Evolutionary conservation across 1,140 invertebrate species (phyloP), one percentile per base, ranked within the genome.

Genomic region (Paralvinella palmiformis): DNA sequence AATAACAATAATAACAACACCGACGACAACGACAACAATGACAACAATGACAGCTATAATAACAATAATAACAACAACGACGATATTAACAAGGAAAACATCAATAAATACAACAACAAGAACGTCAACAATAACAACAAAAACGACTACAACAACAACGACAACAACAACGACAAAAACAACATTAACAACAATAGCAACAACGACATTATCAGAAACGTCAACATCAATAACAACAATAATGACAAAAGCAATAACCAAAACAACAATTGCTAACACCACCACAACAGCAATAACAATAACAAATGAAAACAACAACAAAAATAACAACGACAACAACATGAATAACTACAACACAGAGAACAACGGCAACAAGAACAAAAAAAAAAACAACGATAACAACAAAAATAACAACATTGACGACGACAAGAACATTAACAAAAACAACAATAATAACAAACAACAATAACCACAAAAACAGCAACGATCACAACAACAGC

Each of bases 261-360:
- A 24, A 63, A 58, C 48, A 55, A 55, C 60, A 57, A 63, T 22
- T 55, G 17, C 45, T 5, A 63, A 29, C 32, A 58, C 62, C 5
- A 58, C 52, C 33, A 31, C 52, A 24, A 63, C 52, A 57, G 57
- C 62, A 24, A 56, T n/a, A n/a, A n/a, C n/a, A n/a, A n/a, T n/a
- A n/a, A n/a, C n/a, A n/a, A n/a, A n/a, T n/a, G n/a, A n/a, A n/a
- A n/a, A n/a, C 52, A 56, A 36, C 48, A 63, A 32, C 52, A 55
- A 58, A 48, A 58, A 58, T 27, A 35, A 33, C 52, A 48, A 4
- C 31, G 36, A 63, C 62, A 33, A 63, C 62, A 63, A 63, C 62
- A 36, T 58, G 31, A 56, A 55, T 29, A 35, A 59, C 52, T 36
- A 63, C 52, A 63, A 36, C 31, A 3, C 17, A n/a, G 17, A 63